Evolutionary conservation across 2,888 invertebrate genomes (phyloP), one percentile per base, ranked within the genome.

Genomic region (Meiosimyza platycephala): DNA sequence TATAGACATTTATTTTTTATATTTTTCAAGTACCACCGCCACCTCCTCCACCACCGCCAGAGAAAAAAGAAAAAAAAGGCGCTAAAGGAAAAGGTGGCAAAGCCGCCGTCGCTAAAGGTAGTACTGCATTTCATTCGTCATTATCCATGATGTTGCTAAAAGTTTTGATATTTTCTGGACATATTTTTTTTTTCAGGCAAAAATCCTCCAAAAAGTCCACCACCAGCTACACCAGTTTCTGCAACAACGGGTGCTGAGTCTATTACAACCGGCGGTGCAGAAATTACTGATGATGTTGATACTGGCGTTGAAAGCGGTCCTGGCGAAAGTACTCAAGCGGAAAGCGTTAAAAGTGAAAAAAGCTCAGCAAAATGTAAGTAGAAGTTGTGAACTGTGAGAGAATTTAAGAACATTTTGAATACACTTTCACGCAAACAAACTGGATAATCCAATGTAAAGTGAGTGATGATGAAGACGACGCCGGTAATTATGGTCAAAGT

Each of bases 381-480:
- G 54, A 47, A 63, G 18, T 59, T 64, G 64, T n/a, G 33, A 52
- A 63, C 22, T 69, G 3, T 3, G 73, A 68, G 15, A 22, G 22
- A 33, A 47, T 52, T 12, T 64, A 64, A 18, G 11, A 22, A 16
- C 50, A 51, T 63, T n/a, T 22, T 51, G 47, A 3, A 28, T 11
- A 67, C 22, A 47, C 12, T 54, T 52, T 40, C 62, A 48, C 15
- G 15, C 16, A 62, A 7, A 40, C 51, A 18, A 57, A 6, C 59
- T 50, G 33, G 40, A 13, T 33, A 22, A 60, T 22, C 11, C 7
- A 52, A 59, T 47, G 33, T 59, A 50, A 76, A 86, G 86, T 82
- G 80, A 85, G 86, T 78, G 85, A 86, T 69, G 87, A 85, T 71
- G 85, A 84, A 66, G 85, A 85, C 63, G 86, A 86, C 71, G 79